Base-by-base conservation (phyloP, 2,113 vertebrate genomes). In the Azemiops feae region DNA sequence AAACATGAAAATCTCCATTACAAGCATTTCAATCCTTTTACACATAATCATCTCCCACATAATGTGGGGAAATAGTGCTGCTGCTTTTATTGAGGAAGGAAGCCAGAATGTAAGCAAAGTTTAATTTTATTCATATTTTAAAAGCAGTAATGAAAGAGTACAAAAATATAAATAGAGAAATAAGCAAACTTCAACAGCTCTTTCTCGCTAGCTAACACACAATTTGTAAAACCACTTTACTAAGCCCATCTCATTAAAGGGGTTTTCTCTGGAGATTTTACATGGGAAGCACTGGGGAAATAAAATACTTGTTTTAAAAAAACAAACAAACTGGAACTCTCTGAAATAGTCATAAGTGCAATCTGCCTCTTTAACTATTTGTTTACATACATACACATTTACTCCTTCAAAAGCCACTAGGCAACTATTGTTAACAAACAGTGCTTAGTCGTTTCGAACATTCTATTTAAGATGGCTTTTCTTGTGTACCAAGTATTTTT, bases 221-320 rank as follows among this genome's bases (percentile, higher is more conserved):
- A 95, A 64, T 55, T n/a, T 90, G 47, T 3, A 92, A 45, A 92
- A 34, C 55, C 55, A 93, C 91, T n/a, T 87, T 93, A 94, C 57
- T 94, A 91, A 39, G 0, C 9, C 85, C 1, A 34, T 87, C 95
- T 91, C 89, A 96, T 5, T 64, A 60, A n/a, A 53, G 39, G 2
- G 90, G 52, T 0, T 93, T 94, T 64, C 93, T 74, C n/a, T 45
- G 16, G 50, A 60, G 1, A 18, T 88, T 53, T 53, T 91, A 55
- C 20, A 87, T 54, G 0, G 58, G 92, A 95, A 0, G 58, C 30
- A 81, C 10, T 14, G 53, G 52, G 34, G 8, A 39, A 89, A 90
- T 30, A 87, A 87, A 12, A 14, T 39, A 39, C 6, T 81, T 50
- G 47, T 69, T 64, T 58, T 58, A 9, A 3, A 18, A 20, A 74